Evolutionary conservation across 1,140 invertebrate genomes (phyloP), one percentile per base, ranked within the genome.

Genomic region (Meloidogyne exigua): DNA sequence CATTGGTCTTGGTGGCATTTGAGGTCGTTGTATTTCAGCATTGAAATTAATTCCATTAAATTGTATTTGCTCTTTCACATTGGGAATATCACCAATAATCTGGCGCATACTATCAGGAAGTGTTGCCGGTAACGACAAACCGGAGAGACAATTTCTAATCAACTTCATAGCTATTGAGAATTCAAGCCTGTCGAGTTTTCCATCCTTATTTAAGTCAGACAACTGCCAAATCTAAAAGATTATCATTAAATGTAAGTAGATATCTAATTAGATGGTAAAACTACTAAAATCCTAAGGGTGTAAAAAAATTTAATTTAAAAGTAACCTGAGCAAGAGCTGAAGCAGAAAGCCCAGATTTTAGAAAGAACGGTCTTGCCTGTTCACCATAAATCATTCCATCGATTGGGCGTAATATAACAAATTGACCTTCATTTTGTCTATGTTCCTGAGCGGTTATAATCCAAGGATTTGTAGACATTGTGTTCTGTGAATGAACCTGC

Each of bases 261-360:
- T 32, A 32, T 10, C 3, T 21, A 32, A 18, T 57, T 21, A 69
- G 79, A n/a, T 76, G 28, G 18, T 62, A 57, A 67, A 67, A 21
- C 57, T 49, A 68, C 44, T 49, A 23, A 78, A 85, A 39, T 10
- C 80, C 79, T 13, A 80, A 78, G 64, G 84, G 81, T 68, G 83
- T 77, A 42, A 42, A 75, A 88, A 98, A 98, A n/a, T 93, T 92
- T 88, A 98, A 93, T 81, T 99, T 94, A 12, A 97, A 93, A 26
- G 96, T 96, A 81, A 98, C 94, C 3, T 95, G 90, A 7, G 96
- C 81, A 57, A 82, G 75, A 67, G 80, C 62, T n/a, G 76, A 62
- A 26, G 81, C 36, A 15, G 68, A 77, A 26, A 82, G 68, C 3
- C 82, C 81, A 36, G 74, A 77, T 68, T 82, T 80, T 32, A 82